Evolutionary conservation across 2,113 vertebrate species (phyloP).

Genomic region (Ameiurus melas): DNA sequence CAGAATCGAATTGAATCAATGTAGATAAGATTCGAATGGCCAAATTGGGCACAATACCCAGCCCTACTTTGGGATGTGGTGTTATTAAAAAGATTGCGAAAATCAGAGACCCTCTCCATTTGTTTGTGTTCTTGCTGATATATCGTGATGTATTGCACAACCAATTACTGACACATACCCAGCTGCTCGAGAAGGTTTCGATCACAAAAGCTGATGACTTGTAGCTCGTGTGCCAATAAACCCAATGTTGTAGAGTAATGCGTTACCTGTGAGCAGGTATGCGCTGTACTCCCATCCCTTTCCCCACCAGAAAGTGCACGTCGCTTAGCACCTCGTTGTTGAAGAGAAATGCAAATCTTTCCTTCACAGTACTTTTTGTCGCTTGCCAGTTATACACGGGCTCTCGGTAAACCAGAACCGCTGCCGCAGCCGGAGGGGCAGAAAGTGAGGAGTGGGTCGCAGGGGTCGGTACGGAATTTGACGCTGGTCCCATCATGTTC

Average conservation of each 20-base stretch:
- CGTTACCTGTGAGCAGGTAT: slow-evolving; percentile 92
- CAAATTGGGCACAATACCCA: too few species aligned
- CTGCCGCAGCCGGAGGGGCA: slow-evolving; percentile 71
- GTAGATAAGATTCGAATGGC: too few species aligned
- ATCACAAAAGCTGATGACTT: not conserved
- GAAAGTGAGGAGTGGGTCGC: slow-evolving; percentile 59
- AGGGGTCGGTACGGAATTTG: slow-evolving; percentile 57
- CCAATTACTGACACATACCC: too few species aligned
- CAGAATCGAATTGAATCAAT: too few species aligned
- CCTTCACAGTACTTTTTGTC: slow-evolving; percentile 92
- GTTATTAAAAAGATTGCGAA: not conserved
- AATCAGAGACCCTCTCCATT: not conserved
- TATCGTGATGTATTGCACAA: not conserved
- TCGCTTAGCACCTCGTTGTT: slow-evolving; percentile 97
- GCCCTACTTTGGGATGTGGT: not conserved
- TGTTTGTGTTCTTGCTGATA: not conserved
- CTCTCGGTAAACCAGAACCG: slow-evolving; percentile 80
- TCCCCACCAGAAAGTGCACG: slow-evolving; percentile 94
- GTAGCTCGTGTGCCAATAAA: not conserved
- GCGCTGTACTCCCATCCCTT: slow-evolving; percentile 89
- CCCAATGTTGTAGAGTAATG: not conserved
- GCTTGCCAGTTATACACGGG: slow-evolving; percentile 95
- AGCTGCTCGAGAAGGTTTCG: not conserved
- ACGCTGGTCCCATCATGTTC: slow-evolving; percentile 68
- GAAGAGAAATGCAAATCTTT: slow-evolving; percentile 91